Conservation (phyloP, 1,140 invertebrate species). For the Oreohelix idahoensis region DNA sequence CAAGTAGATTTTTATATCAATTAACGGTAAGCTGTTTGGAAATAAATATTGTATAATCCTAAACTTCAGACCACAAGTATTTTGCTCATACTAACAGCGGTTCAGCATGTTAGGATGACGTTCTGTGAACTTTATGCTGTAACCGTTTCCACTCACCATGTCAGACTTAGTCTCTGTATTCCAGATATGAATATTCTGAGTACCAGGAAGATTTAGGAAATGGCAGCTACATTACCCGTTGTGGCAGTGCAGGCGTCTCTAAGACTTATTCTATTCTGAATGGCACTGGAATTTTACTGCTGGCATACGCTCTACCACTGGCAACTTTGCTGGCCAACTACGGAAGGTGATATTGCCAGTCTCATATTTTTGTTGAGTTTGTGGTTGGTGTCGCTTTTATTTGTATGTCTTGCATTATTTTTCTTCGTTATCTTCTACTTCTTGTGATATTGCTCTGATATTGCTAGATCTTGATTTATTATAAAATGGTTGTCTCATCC, state of each 20-base stretch:
- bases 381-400: neutral
- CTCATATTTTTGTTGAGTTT: neutral
- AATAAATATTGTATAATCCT: too few relatives aligned
- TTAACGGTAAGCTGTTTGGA: too few relatives aligned
- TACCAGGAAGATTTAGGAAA: conserved; percentile 19
- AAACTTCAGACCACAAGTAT: too few relatives aligned
- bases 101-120: too few relatives aligned
- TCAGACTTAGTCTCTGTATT: neutral
- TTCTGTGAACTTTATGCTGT: too few relatives aligned
- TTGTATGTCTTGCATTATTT: too few relatives aligned
- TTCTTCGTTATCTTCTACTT: neutral
- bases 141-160: too few relatives aligned
- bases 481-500: too few relatives aligned
- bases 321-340: conserved; percentile 48
- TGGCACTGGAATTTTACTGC: conserved; percentile 45
- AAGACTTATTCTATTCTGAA: conserved; percentile 38
- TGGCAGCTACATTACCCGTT: conserved; percentile 26
- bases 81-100: too few relatives aligned
- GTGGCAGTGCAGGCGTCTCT: conserved; percentile 41
- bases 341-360: conserved; percentile 23
- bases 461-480: too few relatives aligned
- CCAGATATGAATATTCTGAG: conserved; percentile 43
- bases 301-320: conserved; percentile 49
- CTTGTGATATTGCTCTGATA: too few relatives aligned
- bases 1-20: too few relatives aligned